Conservation (phyloP, 2,888 invertebrate species). For the Dilophus febrilis region DNA sequence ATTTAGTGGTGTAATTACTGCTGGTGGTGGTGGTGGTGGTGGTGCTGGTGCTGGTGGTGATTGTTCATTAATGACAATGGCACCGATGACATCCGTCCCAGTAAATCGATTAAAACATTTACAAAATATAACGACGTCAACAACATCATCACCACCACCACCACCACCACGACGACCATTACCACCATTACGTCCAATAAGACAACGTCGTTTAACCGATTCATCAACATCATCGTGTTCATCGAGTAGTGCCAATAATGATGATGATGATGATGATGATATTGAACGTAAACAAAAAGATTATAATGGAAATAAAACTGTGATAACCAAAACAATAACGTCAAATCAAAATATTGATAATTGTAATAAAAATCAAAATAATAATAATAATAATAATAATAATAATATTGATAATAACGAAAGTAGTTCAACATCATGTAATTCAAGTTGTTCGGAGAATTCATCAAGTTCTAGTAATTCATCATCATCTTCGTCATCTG, state of each 20-base stretch:
- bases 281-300: constrained; percentile 23
- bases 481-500: too few species aligned
- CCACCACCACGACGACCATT: background rate
- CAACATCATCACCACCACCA: background rate
- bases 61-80: background rate
- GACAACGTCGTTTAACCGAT: constrained; percentile 5
- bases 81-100: constrained; percentile 16
- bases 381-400: too few species aligned
- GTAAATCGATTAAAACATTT: background rate
- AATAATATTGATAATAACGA: constrained; percentile 22
- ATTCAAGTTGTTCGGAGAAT: constrained; percentile 5
- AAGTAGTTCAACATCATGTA: constrained; percentile 6
- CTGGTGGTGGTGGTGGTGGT: background rate
- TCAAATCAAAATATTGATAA: constrained; percentile 6
- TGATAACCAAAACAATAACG: constrained; percentile 11
- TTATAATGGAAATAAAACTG: constrained; percentile 13
- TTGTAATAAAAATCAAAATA: background rate
- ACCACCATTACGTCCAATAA: background rate
- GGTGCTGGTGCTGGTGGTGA: background rate
- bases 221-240: constrained; percentile 17
- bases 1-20: background rate
- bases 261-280: constrained; percentile 16
- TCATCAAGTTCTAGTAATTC: constrained; percentile 2
- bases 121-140: background rate
- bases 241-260: constrained; percentile 21